Evolutionary conservation across 2,797 vertebrate genomes (phyloP), one percentile per base, ranked within the genome.

Genomic region (Orestias chungarensis): DNA sequence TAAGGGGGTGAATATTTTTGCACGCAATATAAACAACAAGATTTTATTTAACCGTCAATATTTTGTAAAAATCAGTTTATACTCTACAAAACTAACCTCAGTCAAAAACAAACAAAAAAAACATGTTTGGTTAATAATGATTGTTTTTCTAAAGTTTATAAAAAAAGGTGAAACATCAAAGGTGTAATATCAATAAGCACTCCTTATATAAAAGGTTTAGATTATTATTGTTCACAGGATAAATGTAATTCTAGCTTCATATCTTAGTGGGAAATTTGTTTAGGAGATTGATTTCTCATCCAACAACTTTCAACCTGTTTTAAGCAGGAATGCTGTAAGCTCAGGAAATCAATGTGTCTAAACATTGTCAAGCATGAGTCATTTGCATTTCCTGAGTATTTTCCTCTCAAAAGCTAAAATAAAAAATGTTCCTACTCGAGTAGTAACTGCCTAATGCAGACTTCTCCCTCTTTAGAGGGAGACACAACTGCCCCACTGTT

Each of bases 401-500:
- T 61, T 38, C 7, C 33, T 38, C 38, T n/a, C 12, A 25, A 40
- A 62, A 15, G 11, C 2, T 42, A 40, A 3, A 40, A 25, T 12
- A 15, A 25, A 11, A 23, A 7, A 2, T 61, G 12, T 29, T 66
- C 65, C 65, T 57, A 75, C n/a, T 80, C 0, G 74, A 31, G 20
- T 25, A 38, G 66, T 44, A 65, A 69, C 84, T 68, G 54, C n/a
- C 35, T 81, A 33, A 11, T 23, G 3, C 40, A 38, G 15, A 8
- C 9, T 9, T 3, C 27, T 15, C 35, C 59, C 38, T 62, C 11
- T 43, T 62, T 29, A 14, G 68, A 17, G 75, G 69, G 54, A 77
- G 76, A 78, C 76, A 87, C 86, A 89, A 76, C 88, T 86, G 83
- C 87, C 78, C 78, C 73, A 80, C 84, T 84, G 82, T 84, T 86